Conservation (phyloP, 2,113 vertebrate genomes). For the Dasyprocta punctata region DNA sequence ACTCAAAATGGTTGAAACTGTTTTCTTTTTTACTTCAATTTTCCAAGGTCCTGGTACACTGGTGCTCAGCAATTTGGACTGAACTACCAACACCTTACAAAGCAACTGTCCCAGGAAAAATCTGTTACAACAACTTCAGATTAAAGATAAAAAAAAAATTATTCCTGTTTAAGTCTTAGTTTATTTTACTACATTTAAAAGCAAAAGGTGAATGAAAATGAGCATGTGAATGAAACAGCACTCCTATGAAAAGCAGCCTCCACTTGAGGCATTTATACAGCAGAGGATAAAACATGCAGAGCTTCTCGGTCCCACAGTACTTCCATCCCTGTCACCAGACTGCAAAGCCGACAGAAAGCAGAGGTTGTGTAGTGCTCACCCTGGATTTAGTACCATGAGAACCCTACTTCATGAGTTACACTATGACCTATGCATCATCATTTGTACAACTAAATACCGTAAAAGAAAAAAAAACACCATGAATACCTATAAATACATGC, state of each 20-base stretch:
- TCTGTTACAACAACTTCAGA: neutral
- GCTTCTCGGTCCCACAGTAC: too few species aligned
- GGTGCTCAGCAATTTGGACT: neutral
- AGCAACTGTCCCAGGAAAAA: neutral
- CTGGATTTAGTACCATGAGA: neutral
- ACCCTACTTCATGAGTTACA: neutral
- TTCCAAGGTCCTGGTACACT: neutral
- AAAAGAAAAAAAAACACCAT: neutral
- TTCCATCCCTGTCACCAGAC: neutral
- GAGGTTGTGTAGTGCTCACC: neutral
- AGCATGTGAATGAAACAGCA: neutral
- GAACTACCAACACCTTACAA: neutral
- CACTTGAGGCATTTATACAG: too few species aligned
- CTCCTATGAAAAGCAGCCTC: neutral
- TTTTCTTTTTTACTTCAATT: constrained; percentile 25
- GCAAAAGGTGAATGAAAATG: neutral
- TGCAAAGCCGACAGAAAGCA: neutral
- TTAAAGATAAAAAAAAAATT: neutral
- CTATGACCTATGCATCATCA: neutral
- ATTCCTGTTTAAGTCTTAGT: neutral
- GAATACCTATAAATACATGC: neutral
- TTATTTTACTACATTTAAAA: constrained; percentile 26
- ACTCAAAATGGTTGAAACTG: neutral
- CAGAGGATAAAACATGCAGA: neutral
- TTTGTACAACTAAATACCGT: neutral